phyloP scores from a whole-genome alignment of 2,888 invertebrate genomes.

The Autographa pulchrina region DNA sequence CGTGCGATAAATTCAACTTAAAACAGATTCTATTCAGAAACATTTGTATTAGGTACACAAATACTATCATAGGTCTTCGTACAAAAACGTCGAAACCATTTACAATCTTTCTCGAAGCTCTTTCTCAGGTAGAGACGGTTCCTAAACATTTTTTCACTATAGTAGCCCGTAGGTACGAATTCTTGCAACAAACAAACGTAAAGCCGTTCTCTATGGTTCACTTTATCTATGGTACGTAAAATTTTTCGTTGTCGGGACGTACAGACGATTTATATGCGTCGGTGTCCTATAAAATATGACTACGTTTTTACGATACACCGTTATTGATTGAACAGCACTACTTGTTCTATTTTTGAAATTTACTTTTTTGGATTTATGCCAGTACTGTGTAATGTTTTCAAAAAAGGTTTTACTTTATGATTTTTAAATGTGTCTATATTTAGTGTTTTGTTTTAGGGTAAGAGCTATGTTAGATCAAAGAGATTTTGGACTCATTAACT shows the following conservation, averaged over 20 bases:
- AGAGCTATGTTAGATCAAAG: not conserved
- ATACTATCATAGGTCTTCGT: not conserved
- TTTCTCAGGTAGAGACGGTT: slow-evolving; percentile 43
- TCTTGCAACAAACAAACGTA: slow-evolving; percentile 54
- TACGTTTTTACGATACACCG: slow-evolving; percentile 63
- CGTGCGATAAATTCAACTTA: not conserved
- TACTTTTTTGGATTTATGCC: slow-evolving; percentile 40
- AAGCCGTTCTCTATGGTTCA: slow-evolving; percentile 60
- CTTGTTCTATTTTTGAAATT: slow-evolving; percentile 42
- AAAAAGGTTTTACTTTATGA: not conserved
- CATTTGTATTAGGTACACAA: not conserved
- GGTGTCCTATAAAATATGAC: slow-evolving; percentile 63
- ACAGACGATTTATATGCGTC: slow-evolving; percentile 64
- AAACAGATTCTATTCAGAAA: not conserved
- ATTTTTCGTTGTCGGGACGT: slow-evolving; percentile 62
- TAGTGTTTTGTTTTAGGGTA: not conserved
- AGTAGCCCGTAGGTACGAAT: slow-evolving; percentile 49
- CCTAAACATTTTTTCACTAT: slow-evolving; percentile 54
- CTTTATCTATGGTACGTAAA: slow-evolving; percentile 58
- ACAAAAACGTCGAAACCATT: slow-evolving; percentile 1
- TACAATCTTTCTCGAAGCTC: slow-evolving; percentile 3
- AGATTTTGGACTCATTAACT: not conserved
- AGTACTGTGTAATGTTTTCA: slow-evolving; percentile 23
- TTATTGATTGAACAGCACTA: slow-evolving; percentile 59
- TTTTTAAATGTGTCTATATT: not conserved